Percentiles rank a stretch among this genome's conserved stretches.
These are phyloP conservation scores for Heliconius eleuchia DNA, from an alignment of 1,140 invertebrate species.

Conservation along the genomic window DNA sequence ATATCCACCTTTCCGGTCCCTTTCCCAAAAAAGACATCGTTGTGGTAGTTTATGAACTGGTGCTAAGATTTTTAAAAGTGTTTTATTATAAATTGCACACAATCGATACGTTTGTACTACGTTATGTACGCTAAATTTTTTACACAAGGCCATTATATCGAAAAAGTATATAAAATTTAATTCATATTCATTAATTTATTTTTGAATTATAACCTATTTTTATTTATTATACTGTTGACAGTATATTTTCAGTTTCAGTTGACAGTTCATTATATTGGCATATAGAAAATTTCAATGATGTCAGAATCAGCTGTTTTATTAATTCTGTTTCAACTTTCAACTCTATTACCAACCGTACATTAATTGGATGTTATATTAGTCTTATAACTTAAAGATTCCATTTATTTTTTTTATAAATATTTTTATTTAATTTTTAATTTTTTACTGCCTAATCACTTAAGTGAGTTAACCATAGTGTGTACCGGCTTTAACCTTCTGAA, in stretches of 20 bases:
- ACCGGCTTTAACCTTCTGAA: not conserved
- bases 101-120: not conserved
- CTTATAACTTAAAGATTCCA: not conserved
- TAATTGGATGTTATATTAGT: not conserved
- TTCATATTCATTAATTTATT: not conserved
- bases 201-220: constrained; percentile 4
- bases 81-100: not conserved
- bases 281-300: not conserved
- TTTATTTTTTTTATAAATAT: not conserved
- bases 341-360: not conserved
- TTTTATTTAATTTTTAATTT: not conserved
- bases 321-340: not conserved
- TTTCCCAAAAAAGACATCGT: constrained; percentile 82
- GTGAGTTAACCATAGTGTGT: not conserved
- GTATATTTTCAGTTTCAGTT: not conserved
- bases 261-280: not conserved
- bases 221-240: not conserved
- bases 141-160: not conserved
- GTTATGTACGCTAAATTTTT: not conserved
- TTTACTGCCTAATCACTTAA: not conserved
- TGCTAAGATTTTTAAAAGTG: not conserved
- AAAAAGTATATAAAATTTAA: not conserved
- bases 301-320: not conserved
- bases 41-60: constrained; percentile 35
- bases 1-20: constrained; percentile 85